Base-by-base conservation (phyloP, 2,888 invertebrate species). In the Auanema sp. region DNA sequence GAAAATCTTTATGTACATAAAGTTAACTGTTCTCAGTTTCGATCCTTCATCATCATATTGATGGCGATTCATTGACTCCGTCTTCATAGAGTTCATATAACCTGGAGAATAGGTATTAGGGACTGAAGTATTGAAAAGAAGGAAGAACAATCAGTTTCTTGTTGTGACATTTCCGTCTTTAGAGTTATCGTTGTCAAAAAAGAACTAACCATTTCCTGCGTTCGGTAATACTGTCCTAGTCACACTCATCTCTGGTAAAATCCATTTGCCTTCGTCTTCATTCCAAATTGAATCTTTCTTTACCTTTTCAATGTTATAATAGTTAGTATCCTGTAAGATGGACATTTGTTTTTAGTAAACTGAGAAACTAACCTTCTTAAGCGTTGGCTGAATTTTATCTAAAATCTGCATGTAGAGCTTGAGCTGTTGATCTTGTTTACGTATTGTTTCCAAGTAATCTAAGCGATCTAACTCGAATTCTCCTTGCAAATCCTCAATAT, bases 371-470 rank as follows among this genome's bases (percentile, higher is more conserved):
- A 68, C 68, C 64, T 70, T 74, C 33, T 70, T 71, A 14, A 92
- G 85, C 49, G 89, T 88, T 0, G 89, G 89, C 58, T 89, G 87
- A 5, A 91, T 87, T 52, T 76, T 77, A 43, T 81, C 82, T 55
- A 82, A 64, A 23, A 82, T 71, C 40, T 79, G 77, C 60, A 89
- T 88, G 69, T 89, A 84, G 50, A 91, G 86, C 83, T 89, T 89
- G 23, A 90, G 81, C 76, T 90, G 89, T 69, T 88, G 88, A 62
- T 91, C 90, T 77, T 91, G 89, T 71, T 89, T 73, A 18, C 91
- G 86, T 41, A 92, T 91, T 0, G 91, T 90, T 79, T 92, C 91
- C 69, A 92, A 84, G 82, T 91, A 92, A 83, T 91, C 91, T n/a
- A 90, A 89, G 1, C 91, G 86, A 81, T 92, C 91, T 60, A 88